Percentiles rank a stretch among this genome's conserved stretches.
Evolutionary conservation across 2,888 invertebrate genomes (phyloP).

Genomic region (Lasioglossum lativentre): DNA sequence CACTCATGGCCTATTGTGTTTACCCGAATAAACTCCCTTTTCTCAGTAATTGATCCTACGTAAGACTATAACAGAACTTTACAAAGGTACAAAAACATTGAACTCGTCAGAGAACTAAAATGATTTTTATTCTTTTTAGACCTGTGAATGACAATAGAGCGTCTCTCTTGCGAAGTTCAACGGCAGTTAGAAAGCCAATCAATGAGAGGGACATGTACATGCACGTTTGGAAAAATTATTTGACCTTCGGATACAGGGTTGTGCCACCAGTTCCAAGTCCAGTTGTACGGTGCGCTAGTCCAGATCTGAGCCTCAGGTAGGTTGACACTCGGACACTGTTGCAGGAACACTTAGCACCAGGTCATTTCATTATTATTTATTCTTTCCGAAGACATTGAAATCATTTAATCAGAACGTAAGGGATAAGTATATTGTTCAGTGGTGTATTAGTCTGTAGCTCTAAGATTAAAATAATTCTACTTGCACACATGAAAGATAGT

Average conservation of each 20-base stretch:
- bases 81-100: slow-evolving; percentile 15
- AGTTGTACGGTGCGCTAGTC: slow-evolving; percentile 95
- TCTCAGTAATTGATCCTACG: slow-evolving; percentile 97
- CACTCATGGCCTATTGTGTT: slow-evolving; percentile 99
- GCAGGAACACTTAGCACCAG: slow-evolving; percentile 51
- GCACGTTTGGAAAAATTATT: slow-evolving; percentile 99
- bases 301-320: slow-evolving; percentile 95
- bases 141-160: slow-evolving; percentile 98
- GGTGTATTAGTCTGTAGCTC: slow-evolving; percentile 28
- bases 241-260: slow-evolving; percentile 97
- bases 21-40: slow-evolving; percentile 95
- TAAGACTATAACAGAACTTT: slow-evolving; percentile 85
- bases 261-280: slow-evolving; percentile 96
- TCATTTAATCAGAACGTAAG: slow-evolving; percentile 24
- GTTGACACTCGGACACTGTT: slow-evolving; percentile 40
- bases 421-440: slow-evolving; percentile 41
- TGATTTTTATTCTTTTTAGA: slow-evolving; percentile 85
- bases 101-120: slow-evolving; percentile 9
- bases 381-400: slow-evolving; percentile 29
- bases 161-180: slow-evolving; percentile 94
- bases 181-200: slow-evolving; percentile 94
- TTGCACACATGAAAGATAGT: slow-evolving; percentile 32
- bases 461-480: slow-evolving; percentile 38
- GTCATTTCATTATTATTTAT: slow-evolving; percentile 48
- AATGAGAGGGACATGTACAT: slow-evolving; percentile 97